A percentile compares a stretch with the other conserved stretches of the same genome.
Evolutionary conservation across 2,113 vertebrate species (phyloP).

Genomic region (Theristicus caerulescens): DNA sequence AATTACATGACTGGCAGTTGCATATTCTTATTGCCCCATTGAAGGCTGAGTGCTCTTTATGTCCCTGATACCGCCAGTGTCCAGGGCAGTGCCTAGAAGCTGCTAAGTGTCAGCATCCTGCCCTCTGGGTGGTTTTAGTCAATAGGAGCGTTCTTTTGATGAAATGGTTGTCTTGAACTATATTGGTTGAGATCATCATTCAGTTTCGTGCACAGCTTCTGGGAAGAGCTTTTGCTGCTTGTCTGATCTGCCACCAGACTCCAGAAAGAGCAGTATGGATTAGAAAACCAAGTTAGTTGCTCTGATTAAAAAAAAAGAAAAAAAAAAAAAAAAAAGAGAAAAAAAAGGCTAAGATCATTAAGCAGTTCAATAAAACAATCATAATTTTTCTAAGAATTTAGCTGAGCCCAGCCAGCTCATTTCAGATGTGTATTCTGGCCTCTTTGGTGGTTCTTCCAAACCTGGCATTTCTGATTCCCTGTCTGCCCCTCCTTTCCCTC

Average conservation of each 20-base stretch:
- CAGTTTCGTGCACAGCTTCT: not conserved
- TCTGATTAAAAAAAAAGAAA: not conserved
- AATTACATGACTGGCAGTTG: not conserved
- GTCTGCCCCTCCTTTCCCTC: constrained; percentile 18
- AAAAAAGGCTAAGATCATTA: not conserved
- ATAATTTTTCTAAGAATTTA: not conserved
- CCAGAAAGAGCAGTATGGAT: not conserved
- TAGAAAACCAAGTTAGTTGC: not conserved
- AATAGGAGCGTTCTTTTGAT: not conserved
- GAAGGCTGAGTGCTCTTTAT: not conserved
- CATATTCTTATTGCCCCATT: not conserved
- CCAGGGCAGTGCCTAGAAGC: not conserved
- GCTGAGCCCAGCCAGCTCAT: not conserved
- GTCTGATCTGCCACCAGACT: not conserved
- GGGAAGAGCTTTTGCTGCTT: not conserved
- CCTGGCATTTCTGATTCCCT: constrained; percentile 25
- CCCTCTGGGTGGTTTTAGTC: not conserved
- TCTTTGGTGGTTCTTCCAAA: constrained; percentile 9
- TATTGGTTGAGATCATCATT: not conserved
- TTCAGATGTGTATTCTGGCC: not conserved
- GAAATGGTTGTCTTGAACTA: not conserved
- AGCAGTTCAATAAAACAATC: not conserved
- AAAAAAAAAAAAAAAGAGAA: too few relatives aligned
- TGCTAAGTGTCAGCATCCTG: not conserved
- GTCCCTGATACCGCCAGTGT: not conserved